Conservation (phyloP, 2,113 vertebrate genomes). For the Capreolus pygargus region DNA sequence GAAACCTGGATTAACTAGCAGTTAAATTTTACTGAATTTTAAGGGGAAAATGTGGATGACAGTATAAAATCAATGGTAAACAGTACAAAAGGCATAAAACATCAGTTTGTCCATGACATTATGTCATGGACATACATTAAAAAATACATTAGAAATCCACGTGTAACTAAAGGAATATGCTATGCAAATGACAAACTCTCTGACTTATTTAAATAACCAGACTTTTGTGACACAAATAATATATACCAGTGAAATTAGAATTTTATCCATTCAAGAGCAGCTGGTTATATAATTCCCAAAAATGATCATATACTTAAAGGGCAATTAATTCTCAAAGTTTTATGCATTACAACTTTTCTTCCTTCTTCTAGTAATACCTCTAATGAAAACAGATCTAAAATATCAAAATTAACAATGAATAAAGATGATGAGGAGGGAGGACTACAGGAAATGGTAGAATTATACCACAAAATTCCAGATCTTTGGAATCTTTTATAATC, state of each 20-base stretch:
- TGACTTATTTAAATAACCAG: neutral
- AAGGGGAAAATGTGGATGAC: neutral
- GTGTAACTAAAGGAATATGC: neutral
- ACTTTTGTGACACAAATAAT: neutral
- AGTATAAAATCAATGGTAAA: conserved; percentile 8
- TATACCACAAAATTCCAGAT: neutral
- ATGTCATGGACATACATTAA: neutral
- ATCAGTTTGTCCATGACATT: neutral
- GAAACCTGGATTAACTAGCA: neutral
- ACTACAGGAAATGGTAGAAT: neutral
- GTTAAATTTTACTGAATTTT: neutral
- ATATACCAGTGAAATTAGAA: neutral
- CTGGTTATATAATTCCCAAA: neutral
- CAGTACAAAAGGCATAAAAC: neutral
- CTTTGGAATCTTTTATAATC: neutral
- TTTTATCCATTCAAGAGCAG: neutral
- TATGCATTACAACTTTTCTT: neutral
- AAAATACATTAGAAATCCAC: neutral
- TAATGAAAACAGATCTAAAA: neutral
- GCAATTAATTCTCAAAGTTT: neutral
- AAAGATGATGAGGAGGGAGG: neutral
- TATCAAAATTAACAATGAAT: neutral
- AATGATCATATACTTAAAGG: conserved; percentile 23
- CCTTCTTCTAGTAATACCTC: neutral
- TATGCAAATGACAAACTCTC: neutral